These are phyloP conservation scores for Acridotheres tristis DNA, from an alignment of 2,797 vertebrate species.

Conservation along the genomic window DNA sequence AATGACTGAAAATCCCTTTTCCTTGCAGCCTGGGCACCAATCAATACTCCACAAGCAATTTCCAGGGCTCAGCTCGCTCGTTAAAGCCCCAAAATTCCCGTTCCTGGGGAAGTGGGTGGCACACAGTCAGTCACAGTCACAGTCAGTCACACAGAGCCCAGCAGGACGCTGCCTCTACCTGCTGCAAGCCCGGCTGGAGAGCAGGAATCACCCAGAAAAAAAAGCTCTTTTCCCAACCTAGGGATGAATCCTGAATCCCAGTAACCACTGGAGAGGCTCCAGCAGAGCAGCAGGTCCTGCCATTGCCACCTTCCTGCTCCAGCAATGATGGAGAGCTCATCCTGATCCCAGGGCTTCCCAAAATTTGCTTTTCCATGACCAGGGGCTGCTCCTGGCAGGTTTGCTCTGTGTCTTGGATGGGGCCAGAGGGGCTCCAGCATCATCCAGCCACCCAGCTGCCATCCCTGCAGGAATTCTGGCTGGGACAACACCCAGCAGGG, in stretches of 20 bases:
- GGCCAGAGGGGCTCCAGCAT: not conserved
- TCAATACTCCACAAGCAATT: slow-evolving; percentile 61
- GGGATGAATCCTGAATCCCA: not conserved
- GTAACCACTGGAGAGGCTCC: not conserved
- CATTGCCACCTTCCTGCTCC: not conserved
- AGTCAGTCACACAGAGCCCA: slow-evolving; percentile 42
- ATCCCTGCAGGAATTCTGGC: not conserved
- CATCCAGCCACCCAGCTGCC: not conserved
- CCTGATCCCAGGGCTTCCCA: not conserved
- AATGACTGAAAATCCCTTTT: slow-evolving; percentile 62
- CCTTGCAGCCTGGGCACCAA: slow-evolving; percentile 28
- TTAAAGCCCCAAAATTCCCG: slow-evolving; percentile 38
- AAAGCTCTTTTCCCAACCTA: not conserved
- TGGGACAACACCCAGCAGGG: not conserved
- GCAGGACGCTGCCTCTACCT: slow-evolving; percentile 31
- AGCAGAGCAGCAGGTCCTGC: not conserved
- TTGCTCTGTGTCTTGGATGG: not conserved
- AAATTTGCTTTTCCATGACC: not conserved
- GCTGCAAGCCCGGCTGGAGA: not conserved
- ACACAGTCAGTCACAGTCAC: not conserved
- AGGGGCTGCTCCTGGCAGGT: not conserved
- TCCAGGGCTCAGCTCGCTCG: not conserved
- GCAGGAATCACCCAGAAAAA: not conserved
- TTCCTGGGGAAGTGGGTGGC: slow-evolving; percentile 30
- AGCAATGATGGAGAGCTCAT: not conserved